Evolutionary conservation across 2,797 vertebrate species (phyloP), one percentile per base, ranked within the genome.

Genomic region (Steatocranus sp.): DNA sequence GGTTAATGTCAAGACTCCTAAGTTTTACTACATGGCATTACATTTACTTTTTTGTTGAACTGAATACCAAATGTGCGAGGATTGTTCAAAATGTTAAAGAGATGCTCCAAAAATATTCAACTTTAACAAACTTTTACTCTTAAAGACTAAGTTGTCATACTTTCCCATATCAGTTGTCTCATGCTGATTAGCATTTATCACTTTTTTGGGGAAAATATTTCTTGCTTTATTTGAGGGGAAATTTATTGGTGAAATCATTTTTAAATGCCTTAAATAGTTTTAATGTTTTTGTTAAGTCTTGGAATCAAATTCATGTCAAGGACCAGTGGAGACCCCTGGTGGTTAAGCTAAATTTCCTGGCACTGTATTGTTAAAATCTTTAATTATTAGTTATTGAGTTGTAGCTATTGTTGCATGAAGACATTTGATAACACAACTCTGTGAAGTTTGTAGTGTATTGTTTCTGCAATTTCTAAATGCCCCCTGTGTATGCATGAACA

Each of bases 121-220:
- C 23, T 70, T 46, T 0, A 43, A 7, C 23, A 25, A 53, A 70
- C 9, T 10, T 70, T 27, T 70, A 70, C 23, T 46, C 23, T 7
- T 46, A 46, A 7, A 46, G 23, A 70, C 4, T 27, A 10, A 18
- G 0, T 46, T 70, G 6, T 27, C 66, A 27, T 11, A 46, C 4
- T 18, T 25, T 70, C 38, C 23, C 38, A 11, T 7, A 27, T 27
- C 41, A 8, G 15, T 17, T 18, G 3, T 18, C 23, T 70, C 23
- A 3, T 11, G 66, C 17, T 30, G 3, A 8, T 73, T 30, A 11
- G 9, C 41, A 25, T 27, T 11, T n/a, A 30, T n/a, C 41, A 8
- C 0, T 48, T 41, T 66, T 20, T 41, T 9, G 5, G 7, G 43
- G 1, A 0, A 66, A 66, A 12, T 27, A 11, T 6, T 11, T 30